phyloP scores from a whole-genome alignment of 2,888 invertebrate genomes.

The Synergus gifuensis region DNA sequence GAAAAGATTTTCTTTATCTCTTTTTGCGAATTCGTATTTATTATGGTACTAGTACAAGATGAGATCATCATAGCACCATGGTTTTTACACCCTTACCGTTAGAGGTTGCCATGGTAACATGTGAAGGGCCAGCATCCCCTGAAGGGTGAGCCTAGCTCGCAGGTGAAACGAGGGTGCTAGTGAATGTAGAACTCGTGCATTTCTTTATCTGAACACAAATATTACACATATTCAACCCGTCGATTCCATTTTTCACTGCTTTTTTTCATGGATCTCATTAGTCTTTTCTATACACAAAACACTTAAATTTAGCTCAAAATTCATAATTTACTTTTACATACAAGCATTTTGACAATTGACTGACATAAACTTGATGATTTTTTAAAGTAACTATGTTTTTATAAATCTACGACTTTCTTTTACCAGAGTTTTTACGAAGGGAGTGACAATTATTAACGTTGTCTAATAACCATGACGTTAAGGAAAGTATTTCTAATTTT shows the following conservation, averaged over 20 bases:
- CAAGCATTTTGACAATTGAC: no score
- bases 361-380: no score
- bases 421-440: no score
- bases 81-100: constrained; percentile 55
- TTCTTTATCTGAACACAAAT: constrained; percentile 19
- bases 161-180: constrained; percentile 57
- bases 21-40: constrained; percentile 4
- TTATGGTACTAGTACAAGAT: neutral
- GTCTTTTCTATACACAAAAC: neutral
- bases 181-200: constrained; percentile 32
- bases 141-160: constrained; percentile 52
- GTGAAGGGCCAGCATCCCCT: constrained; percentile 59
- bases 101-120: constrained; percentile 58
- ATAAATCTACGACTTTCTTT: no score
- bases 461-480: neutral
- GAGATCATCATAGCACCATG: constrained; percentile 50
- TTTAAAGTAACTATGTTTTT: no score
- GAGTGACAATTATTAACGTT: no score
- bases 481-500: neutral
- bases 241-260: neutral
- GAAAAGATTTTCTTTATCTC: neutral
- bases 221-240: constrained; percentile 1
- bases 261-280: neutral
- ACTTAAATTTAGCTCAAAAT: neutral
- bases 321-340: neutral